Base-by-base conservation (phyloP, 2,888 invertebrate genomes). In the Sycophila texana region DNA sequence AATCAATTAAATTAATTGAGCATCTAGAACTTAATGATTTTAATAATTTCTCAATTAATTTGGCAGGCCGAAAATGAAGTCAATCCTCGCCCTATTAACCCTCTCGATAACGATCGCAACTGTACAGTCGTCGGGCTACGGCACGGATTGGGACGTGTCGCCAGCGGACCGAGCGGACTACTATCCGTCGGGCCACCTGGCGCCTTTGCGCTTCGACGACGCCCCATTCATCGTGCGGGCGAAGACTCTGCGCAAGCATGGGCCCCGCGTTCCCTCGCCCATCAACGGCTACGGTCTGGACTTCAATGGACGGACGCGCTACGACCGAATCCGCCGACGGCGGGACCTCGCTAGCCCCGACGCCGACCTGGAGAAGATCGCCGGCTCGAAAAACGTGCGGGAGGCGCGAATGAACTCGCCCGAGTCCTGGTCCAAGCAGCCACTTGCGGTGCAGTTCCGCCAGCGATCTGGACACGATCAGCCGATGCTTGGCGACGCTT, bases 341-440 rank as follows among this genome's bases (percentile, higher is more conserved):
- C 84, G 87, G 0, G 84, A 86, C 80, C n/a, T n/a, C 63, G 61
- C 13, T 0, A 84, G 84, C 0, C 79, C 81, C 47, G 83, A 81
- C 16, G 78, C 81, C 5, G 78, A 85, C 4, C 84, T 88, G 86
- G 89, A 90, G 10, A 86, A 88, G 26, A 87, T 89, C 39, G 79
- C 86, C 0, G 86, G 81, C 0, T 74, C 84, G 0, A 89, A 87
- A 70, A 89, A 75, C 72, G 82, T 86, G 0, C 83, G 89, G 4
- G 88, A 89, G 47, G 86, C 85, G 0, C 83, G 89, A 1, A 67
- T 86, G n/a, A 85, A 86, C 0, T 84, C 87, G 5, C 85, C 88
- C 12, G 89, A 89, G 39, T 84, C 85, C 0, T 89, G 89, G 89
- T 87, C 89, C 4, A 86, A 84, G 26, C 89, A 89, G 60, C 88